These are phyloP conservation scores for Apis florea DNA, from an alignment of 1,140 invertebrate species.

Conservation along the genomic window DNA sequence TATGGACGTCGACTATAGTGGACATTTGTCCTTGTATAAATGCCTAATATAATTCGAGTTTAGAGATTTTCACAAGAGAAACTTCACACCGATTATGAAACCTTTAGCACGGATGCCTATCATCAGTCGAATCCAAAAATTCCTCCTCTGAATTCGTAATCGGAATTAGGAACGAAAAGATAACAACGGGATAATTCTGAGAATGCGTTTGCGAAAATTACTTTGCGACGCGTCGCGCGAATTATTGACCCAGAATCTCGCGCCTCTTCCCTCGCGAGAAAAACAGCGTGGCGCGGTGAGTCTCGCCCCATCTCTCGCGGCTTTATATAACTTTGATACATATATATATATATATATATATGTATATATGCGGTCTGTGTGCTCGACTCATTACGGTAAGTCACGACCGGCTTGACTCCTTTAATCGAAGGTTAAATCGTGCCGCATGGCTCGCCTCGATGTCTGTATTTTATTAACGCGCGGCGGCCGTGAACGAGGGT, in stretches of 20 bases:
- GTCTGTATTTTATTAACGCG: slow-evolving; percentile 58
- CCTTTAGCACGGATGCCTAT: too few species aligned
- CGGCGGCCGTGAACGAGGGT: slow-evolving; percentile 9
- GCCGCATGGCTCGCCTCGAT: slow-evolving; percentile 40
- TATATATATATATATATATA: too few species aligned
- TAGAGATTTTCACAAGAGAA: too few species aligned
- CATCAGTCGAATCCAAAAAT: too few species aligned
- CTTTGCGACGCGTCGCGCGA: background rate
- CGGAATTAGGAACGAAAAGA: too few species aligned
- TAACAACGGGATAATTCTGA: background rate
- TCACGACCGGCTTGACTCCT: slow-evolving; percentile 54
- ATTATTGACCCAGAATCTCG: slow-evolving; percentile 34
- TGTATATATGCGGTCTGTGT: slow-evolving; percentile 16
- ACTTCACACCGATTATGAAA: too few species aligned
- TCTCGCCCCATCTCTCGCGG: slow-evolving; percentile 16
- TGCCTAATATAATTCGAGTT: too few species aligned
- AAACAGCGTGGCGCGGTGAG: background rate
- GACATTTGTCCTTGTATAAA: too few species aligned
- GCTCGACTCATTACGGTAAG: slow-evolving; percentile 53
- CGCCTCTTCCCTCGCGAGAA: background rate
- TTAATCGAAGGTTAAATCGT: slow-evolving; percentile 63
- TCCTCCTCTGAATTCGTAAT: too few species aligned
- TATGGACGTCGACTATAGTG: too few species aligned
- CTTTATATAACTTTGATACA: slow-evolving; percentile 17
- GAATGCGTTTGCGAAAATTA: background rate